Evolutionary conservation across 1,140 invertebrate genomes (phyloP), one percentile per base, ranked within the genome.

Genomic region (Atta texana): DNA sequence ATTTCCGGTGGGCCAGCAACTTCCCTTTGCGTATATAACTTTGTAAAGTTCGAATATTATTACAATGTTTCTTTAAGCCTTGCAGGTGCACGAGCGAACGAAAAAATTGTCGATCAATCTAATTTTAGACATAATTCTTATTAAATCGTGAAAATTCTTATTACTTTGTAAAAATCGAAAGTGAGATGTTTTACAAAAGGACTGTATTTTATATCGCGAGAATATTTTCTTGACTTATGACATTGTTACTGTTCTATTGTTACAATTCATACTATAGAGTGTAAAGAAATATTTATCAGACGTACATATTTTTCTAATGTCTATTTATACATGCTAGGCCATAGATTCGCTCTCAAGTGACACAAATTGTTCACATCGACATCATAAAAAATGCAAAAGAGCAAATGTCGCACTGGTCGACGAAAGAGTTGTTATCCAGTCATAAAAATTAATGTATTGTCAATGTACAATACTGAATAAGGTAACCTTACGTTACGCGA

Each of bases 1-100:
- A 89, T 89, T 89, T 87, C 61, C 72, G 66, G 66, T 78, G 69
- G 71, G 71, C 61, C 72, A 72, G 61, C 59, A 82, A 78, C 78
- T 69, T 85, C 18, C 24, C 28, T 39, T 78, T 28, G 71, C 66
- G 63, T 14, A 75, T 87, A 89, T 64, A 63, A 76, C 57, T 44
- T 39, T 31, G 31, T 12, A 49, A 88, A 87, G 71, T 51, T 57
- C 8, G 24, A n/a, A 69, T 72, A 16, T 68, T 34, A 78, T 78
- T 51, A 39, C 21, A 28, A 72, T 61, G 57, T 78, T 78, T 86
- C 61, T 61, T 78, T 34, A 31, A 74, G 24, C 12, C 18, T 16
- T 51, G 53, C 55, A 7, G 0, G 7, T 55, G 44, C 18, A 3
- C 10, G 63, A 69, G n/a, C 24, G 24, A 24, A 24, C 0, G 24